A percentile compares a stretch with the other conserved stretches of the same genome.
phyloP scores from a whole-genome alignment of 2,113 vertebrate genomes.

The Notothenia rossii region DNA sequence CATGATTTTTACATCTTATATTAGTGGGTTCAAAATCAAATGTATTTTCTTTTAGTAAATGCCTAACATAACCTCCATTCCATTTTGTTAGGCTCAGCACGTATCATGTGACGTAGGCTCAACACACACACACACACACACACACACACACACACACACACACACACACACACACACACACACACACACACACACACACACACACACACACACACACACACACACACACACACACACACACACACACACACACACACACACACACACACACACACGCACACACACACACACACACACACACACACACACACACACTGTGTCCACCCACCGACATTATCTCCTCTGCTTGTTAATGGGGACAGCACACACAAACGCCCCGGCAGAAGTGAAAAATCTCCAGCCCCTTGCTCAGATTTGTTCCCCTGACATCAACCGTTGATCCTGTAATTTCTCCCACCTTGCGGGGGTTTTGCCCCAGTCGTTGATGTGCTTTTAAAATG shows the following conservation, averaged over 20 bases:
- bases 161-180: neutral
- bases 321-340: constrained; percentile 70
- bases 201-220: constrained; percentile 15
- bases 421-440: constrained; percentile 80
- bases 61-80: constrained; percentile 33
- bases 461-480: constrained; percentile 56
- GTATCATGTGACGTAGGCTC: constrained; percentile 37
- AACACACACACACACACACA: neutral
- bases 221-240: constrained; percentile 14
- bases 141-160: too few relatives aligned
- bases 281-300: constrained; percentile 12
- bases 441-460: constrained; percentile 77
- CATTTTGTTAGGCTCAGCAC: constrained; percentile 50
- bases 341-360: constrained; percentile 69
- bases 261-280: neutral
- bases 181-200: constrained; percentile 16
- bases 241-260: constrained; percentile 5
- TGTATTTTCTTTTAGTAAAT: constrained; percentile 2
- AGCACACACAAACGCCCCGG: constrained; percentile 46
- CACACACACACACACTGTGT: constrained; percentile 40
- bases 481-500: constrained; percentile 81
- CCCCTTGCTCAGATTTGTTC: constrained; percentile 71
- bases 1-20: neutral
- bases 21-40: neutral
- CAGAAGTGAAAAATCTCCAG: constrained; percentile 69